These are phyloP conservation scores for Pseudolycoriella hygida DNA, from an alignment of 2,888 invertebrate genomes.

Conservation along the genomic window DNA sequence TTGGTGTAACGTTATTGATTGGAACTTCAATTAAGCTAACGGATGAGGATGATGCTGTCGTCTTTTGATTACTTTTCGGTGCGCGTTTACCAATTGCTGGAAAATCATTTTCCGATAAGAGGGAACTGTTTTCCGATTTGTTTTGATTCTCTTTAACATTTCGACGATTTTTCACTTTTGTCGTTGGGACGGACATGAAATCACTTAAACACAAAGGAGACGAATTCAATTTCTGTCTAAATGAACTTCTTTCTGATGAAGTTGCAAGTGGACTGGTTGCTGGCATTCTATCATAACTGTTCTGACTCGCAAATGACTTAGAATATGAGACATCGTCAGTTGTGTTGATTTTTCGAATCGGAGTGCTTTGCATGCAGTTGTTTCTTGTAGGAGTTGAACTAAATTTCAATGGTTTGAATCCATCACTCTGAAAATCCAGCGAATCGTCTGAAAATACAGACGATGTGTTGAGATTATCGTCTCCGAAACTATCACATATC, in stretches of 20 bases:
- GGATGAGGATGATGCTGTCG: background rate
- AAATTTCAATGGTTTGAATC: background rate
- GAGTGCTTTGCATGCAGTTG: too few species aligned
- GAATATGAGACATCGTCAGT: background rate
- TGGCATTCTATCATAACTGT: background rate
- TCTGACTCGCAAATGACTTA: background rate
- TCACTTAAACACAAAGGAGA: slow-evolving; percentile 22
- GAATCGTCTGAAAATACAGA: background rate
- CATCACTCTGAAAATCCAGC: background rate
- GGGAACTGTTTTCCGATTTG: background rate
- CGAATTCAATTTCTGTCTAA: slow-evolving; percentile 6
- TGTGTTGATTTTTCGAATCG: background rate
- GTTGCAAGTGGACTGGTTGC: background rate
- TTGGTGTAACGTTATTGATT: slow-evolving; percentile 3
- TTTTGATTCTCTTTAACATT: slow-evolving; percentile 3
- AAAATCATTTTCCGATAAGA: slow-evolving; percentile 4
- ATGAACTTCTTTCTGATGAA: too few species aligned
- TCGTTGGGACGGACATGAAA: slow-evolving; percentile 16
- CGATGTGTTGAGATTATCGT: background rate
- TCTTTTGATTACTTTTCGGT: background rate
- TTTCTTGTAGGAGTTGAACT: background rate
- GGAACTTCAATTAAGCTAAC: background rate
- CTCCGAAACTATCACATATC: background rate
- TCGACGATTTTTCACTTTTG: slow-evolving; percentile 14
- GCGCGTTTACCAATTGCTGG: background rate